Evolutionary conservation across 1,140 invertebrate genomes (phyloP), one percentile per base, ranked within the genome.

Genomic region (Sogatella furcifera): DNA sequence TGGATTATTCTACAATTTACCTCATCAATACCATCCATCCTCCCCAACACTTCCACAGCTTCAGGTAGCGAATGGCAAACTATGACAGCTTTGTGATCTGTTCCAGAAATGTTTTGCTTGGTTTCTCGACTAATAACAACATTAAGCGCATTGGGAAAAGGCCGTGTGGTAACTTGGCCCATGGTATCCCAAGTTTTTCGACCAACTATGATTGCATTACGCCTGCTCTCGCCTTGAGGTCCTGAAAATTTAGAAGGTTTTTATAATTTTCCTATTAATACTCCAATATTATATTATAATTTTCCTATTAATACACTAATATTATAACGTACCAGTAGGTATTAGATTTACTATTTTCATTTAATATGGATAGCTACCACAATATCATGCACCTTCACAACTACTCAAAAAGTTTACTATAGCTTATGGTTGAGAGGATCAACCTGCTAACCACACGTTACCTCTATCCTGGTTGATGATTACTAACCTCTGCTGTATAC

Each of bases 131-230:
- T 61, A 17, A 63, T 41, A 13, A 63, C 62, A 15, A 63, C 56
- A 42, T 63, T 63, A 1, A 63, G 19, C 5, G 52, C 52, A 44
- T 44, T 44, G n/a, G 58, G 58, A 28, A 53, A 59, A 11, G 62
- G 62, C 49, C 52, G 52, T n/a, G 49, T 19, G 1, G 53, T 52
- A 19, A 63, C 15, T 19, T 55, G 42, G 8, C 60, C 62, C 62
- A 63, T 63, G 0, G 62, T 63, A 15, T 63, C 58, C 62, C 62
- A 63, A 2, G 62, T 63, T 22, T 60, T 60, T 13, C 55, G 58
- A 14, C 62, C 62, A 5, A 61, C 52, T 6, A 63, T 63, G 31
- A 63, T 38, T 5, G 58, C 62, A 41, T 63, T 63, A 9, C 42
- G 52, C 31, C 44, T 53, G 5, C 31, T 19, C n/a, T 38, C 15